Conservation (phyloP, 1,140 invertebrate genomes). For the Megalopta genalis region DNA sequence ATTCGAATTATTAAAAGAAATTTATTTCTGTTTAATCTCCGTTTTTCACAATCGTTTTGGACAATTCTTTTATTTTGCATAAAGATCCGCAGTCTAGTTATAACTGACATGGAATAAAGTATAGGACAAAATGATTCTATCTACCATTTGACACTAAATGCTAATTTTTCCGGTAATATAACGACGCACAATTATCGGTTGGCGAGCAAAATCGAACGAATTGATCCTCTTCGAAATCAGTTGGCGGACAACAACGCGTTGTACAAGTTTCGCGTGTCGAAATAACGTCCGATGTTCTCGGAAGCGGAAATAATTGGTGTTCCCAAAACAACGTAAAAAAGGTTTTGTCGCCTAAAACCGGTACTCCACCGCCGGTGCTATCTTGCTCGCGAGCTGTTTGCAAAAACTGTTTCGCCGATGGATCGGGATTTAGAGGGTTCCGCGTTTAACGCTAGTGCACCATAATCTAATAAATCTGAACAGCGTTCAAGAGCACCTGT, state of each 20-base stretch:
- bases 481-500: slow-evolving; percentile 6
- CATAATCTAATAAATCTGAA: slow-evolving; percentile 14
- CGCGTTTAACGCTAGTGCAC: not conserved
- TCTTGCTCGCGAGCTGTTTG: not conserved
- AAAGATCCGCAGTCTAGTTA: no score
- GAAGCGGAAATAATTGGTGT: not conserved
- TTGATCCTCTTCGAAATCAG: not conserved
- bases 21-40: no score
- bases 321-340: not conserved
- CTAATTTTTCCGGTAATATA: no score
- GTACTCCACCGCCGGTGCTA: not conserved
- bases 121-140: no score
- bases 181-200: no score
- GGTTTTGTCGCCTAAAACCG: not conserved
- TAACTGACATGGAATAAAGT: no score
- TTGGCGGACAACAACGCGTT: not conserved
- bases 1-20: no score
- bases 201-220: no score
- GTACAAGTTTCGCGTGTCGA: not conserved
- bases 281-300: not conserved
- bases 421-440: slow-evolving; percentile 1
- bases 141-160: no score
- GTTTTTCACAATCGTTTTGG: no score
- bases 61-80: no score
- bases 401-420: not conserved